Base-by-base conservation (phyloP, 2,113 vertebrate species). In the Chionomys nivalis region DNA sequence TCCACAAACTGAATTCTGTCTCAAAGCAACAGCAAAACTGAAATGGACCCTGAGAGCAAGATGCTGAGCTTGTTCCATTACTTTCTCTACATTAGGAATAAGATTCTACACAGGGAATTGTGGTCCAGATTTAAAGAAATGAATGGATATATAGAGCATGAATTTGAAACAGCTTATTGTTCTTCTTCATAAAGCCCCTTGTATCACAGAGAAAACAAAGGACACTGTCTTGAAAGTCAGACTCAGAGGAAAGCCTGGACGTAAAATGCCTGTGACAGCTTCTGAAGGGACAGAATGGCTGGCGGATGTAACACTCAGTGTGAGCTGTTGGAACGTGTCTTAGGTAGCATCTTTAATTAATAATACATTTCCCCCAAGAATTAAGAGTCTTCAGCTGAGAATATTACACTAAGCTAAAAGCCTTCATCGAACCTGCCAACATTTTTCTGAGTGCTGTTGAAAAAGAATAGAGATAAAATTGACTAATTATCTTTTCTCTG, bases 41-140 rank as follows among this genome's bases (percentile, higher is more conserved):
- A 87, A 91, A 78, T 26, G 83, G 66, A 95, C 91, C 55, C 92
- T 61, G 92, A 94, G 93, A 94, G 58, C 96, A 96, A 95, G 98
- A 89, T 89, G 94, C 94, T 89, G 66, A 96, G 97, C 83, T 97
- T 87, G 73, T 47, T 82, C 95, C 47, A 82, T 93, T 96, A 92
- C 98, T 93, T 97, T 98, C 98, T 98, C 93, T 97, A 97, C 58
- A 90, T 78, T 94, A 93, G 77, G 97, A 85, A 96, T 93, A 98
- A 85, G 65, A 96, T 97, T 96, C 95, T 93, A 98, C 89, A 89
- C 82, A 94, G 97, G 97, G 94, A 96, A 97, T 78, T 98, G 95
- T 92, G 97, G 98, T 98, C 97, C 98, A 97, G 97, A 95, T 90
- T 89, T 92, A 92, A 97, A 96, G 63, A 96, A 90, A 92, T 68